These are phyloP conservation scores for Heteromurus nitidus DNA, from an alignment of 2,888 invertebrate species.

Conservation along the genomic window DNA sequence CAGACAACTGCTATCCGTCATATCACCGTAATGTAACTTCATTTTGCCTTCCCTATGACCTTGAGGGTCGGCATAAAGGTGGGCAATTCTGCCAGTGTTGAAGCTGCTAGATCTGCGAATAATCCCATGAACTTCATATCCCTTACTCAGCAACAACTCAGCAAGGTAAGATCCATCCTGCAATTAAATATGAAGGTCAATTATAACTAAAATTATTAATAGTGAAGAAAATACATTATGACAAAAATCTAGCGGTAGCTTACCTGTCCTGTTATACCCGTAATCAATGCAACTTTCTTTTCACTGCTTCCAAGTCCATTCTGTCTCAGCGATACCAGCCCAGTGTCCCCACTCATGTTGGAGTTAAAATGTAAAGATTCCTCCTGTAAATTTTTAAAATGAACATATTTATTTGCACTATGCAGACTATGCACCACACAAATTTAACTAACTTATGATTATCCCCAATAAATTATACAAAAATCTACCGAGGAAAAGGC, in stretches of 20 bases:
- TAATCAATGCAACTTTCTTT: constrained; percentile 89
- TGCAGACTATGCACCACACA: too few species aligned
- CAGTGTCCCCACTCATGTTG: constrained; percentile 58
- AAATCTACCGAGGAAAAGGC: background rate
- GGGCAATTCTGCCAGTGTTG: constrained; percentile 96
- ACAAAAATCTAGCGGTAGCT: constrained; percentile 47
- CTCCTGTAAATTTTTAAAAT: constrained; percentile 1
- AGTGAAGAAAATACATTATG: constrained; percentile 4
- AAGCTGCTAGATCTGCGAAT: constrained; percentile 96
- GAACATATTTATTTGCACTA: background rate
- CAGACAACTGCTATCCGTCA: constrained; percentile 97
- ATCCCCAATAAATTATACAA: too few species aligned
- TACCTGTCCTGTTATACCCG: constrained; percentile 99
- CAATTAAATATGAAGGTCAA: constrained; percentile 71
- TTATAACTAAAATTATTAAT: background rate
- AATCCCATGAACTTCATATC: constrained; percentile 96
- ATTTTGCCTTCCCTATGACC: constrained; percentile 91
- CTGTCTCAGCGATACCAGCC: constrained; percentile 37
- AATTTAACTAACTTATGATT: too few species aligned
- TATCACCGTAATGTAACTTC: constrained; percentile 98
- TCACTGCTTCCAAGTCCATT: constrained; percentile 41
- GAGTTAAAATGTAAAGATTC: constrained; percentile 36
- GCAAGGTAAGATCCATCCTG: constrained; percentile 99
- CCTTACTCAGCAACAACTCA: constrained; percentile 92
- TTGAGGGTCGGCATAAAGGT: constrained; percentile 93